Percentiles rank a stretch among this genome's conserved stretches.
These are phyloP conservation scores for Lepidocyrtoides sp. DNA, from an alignment of 2,888 invertebrate species.

Conservation along the genomic window DNA sequence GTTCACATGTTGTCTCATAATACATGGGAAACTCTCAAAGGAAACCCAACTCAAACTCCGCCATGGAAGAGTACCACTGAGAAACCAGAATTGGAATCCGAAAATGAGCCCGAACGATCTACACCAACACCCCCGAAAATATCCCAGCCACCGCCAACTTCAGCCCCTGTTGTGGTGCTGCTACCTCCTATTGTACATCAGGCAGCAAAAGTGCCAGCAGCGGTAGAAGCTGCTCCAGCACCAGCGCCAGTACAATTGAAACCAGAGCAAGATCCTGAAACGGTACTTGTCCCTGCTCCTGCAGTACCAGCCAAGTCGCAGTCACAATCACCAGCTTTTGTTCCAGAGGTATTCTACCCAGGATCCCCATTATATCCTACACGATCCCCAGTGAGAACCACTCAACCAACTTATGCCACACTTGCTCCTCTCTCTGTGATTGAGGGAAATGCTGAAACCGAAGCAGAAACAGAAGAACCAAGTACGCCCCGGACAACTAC, in stretches of 20 bases:
- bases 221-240: too few relatives aligned
- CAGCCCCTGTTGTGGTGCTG: not conserved
- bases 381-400: slow-evolving; percentile 8
- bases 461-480: slow-evolving; percentile 9
- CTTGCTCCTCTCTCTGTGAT: slow-evolving; percentile 40
- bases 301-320: not conserved
- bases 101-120: not conserved
- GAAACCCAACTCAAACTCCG: slow-evolving; percentile 63
- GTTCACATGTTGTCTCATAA: slow-evolving; percentile 70
- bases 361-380: slow-evolving; percentile 9
- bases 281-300: too few relatives aligned
- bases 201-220: not conserved
- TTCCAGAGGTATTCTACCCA: slow-evolving; percentile 20
- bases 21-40: slow-evolving; percentile 76
- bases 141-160: not conserved
- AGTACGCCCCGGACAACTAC: not conserved
- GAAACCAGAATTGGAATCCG: not conserved
- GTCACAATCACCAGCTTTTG: not conserved
- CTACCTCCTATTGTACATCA: too few relatives aligned
- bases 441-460: slow-evolving; percentile 30
- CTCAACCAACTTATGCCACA: slow-evolving; percentile 51
- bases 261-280: too few relatives aligned
- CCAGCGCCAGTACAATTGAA: too few relatives aligned
- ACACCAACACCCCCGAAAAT: not conserved
- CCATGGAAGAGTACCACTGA: slow-evolving; percentile 31